Evolutionary conservation across 1,140 invertebrate genomes (phyloP).

Genomic region (Drosophila ananassae): DNA sequence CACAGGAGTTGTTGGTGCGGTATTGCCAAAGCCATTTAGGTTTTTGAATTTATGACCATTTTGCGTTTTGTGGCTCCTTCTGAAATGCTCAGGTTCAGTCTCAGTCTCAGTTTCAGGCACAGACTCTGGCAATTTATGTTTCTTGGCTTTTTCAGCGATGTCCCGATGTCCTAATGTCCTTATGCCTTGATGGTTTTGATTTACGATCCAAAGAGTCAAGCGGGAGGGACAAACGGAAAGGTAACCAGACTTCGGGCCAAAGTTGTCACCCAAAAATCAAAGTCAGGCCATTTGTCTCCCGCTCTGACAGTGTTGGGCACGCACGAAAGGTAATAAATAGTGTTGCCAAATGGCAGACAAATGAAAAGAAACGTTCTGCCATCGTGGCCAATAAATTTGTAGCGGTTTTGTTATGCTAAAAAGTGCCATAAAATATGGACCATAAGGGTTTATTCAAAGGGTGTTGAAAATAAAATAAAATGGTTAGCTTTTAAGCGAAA

Average conservation of each 20-base stretch:
- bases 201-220: constrained; percentile 43
- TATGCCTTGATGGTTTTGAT: constrained; percentile 44
- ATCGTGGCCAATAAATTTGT: background rate
- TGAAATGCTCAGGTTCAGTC: constrained; percentile 21
- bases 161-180: background rate
- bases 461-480: too few species aligned
- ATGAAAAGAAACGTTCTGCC: background rate
- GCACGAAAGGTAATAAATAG: constrained; percentile 16
- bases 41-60: constrained; percentile 77
- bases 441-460: background rate
- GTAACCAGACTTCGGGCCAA: constrained; percentile 14
- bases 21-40: constrained; percentile 73
- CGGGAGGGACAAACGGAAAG: background rate
- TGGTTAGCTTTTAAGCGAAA: too few species aligned
- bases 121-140: constrained; percentile 55
- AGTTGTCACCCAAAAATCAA: constrained; percentile 22
- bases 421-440: background rate
- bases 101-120: too few species aligned
- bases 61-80: constrained; percentile 67
- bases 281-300: constrained; percentile 15
- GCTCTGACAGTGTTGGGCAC: constrained; percentile 12
- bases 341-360: constrained; percentile 17
- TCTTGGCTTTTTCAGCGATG: constrained; percentile 52
- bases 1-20: constrained; percentile 24
- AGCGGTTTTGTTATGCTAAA: background rate